A percentile compares a stretch with the other conserved stretches of the same genome.
Conservation (phyloP, 2,888 invertebrate species). For the Atrina japonica region DNA sequence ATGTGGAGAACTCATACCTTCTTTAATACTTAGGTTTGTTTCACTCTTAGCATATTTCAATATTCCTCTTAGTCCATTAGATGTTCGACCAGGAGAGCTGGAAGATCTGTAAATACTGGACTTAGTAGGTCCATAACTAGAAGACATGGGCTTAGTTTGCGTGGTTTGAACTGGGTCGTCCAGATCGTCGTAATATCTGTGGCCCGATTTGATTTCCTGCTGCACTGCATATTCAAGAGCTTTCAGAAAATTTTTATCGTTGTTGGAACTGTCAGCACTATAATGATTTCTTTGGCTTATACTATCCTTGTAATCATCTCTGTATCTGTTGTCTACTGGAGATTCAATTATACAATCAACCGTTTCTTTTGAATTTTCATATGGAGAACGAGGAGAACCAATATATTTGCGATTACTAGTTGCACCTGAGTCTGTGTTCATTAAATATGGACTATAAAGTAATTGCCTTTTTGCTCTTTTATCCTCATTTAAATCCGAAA, state of each 20-base stretch:
- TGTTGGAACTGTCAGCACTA: slow-evolving; percentile 41
- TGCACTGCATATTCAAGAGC: slow-evolving; percentile 60
- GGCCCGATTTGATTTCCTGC: slow-evolving; percentile 28
- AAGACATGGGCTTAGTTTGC: slow-evolving; percentile 16
- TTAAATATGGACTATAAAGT: slow-evolving; percentile 54
- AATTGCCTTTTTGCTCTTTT: slow-evolving; percentile 44
- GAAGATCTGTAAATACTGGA: slow-evolving; percentile 28
- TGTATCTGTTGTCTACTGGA: slow-evolving; percentile 32
- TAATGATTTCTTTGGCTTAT: slow-evolving; percentile 29
- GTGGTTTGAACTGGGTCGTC: slow-evolving; percentile 34
- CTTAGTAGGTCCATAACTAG: slow-evolving; percentile 27
- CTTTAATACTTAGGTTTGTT: slow-evolving; percentile 60
- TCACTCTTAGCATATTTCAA: slow-evolving; percentile 58
- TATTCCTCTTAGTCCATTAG: slow-evolving; percentile 50
- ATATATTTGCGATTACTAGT: slow-evolving; percentile 35
- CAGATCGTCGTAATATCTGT: slow-evolving; percentile 54
- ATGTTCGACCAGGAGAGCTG: slow-evolving; percentile 35
- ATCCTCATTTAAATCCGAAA: slow-evolving; percentile 8
- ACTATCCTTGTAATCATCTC: slow-evolving; percentile 20
- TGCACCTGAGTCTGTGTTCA: slow-evolving; percentile 51
- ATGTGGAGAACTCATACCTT: slow-evolving; percentile 43
- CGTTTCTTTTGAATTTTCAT: slow-evolving; percentile 33
- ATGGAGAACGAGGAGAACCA: slow-evolving; percentile 21
- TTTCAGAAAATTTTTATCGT: slow-evolving; percentile 54
- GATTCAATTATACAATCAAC: slow-evolving; percentile 39